Evolutionary conservation across 92 coral and sea anemone species (phyloP), one percentile per base, ranked within the genome.

Genomic region (Phenganax stokvisi): DNA sequence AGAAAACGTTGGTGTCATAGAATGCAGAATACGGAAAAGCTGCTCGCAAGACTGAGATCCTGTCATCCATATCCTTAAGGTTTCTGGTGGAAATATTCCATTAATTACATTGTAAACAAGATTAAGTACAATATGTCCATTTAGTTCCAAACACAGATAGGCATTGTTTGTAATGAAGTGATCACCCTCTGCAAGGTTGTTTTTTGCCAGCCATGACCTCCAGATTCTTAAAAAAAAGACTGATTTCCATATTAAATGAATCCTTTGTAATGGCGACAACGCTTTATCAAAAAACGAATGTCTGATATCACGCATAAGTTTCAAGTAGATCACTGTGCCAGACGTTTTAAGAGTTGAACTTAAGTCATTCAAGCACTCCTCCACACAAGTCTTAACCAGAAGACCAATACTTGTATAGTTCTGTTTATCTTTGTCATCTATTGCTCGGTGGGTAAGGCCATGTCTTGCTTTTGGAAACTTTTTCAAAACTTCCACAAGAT

Each of bases 81-180:
- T 15, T 6, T 68, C 73, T 7, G 47, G 47, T 8, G 73, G 73
- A 15, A 68, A 68, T 12, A 10, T 27, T n/a, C 54, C n/a, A 10
- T 4, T 17, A 3, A 68, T 68, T 20, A 68, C 51, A 3, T 68
- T 68, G 51, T 29, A 29, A 7, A 68, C 54, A 9, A 68, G 47
- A 25, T 68, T 68, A 8, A 44, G 25, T 4, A 8, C 0, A 6
- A 68, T 68, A 15, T 68, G 54, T 59, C 65, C 7, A 7, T 44
- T 68, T 9, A 68, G 44, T 68, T 68, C 54, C 6, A 68, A 13
- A 25, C 54, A 68, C 6, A 68, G 51, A 25, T 68, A 68, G 47
- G 51, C 73, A 68, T 68, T 68, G n/a, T 68, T 68, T 8, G 73
- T 8, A 4, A 68, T 27, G 54, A 68, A 68, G n/a, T 68, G 51